phyloP scores from a whole-genome alignment of 37 sponge, comb jelly and placozoan genomes.

The Tethya wilhelma region DNA sequence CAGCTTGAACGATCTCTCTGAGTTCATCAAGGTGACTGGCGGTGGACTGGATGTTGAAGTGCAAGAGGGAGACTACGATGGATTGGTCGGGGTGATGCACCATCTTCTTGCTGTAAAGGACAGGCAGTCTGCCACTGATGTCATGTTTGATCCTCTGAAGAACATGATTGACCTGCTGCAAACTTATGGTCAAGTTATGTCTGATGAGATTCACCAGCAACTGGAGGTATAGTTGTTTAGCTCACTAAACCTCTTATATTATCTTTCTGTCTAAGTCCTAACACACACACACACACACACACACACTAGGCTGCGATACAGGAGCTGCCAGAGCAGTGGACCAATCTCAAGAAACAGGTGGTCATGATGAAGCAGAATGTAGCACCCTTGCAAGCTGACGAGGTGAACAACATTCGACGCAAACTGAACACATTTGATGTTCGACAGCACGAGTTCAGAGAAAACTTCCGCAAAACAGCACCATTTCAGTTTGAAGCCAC shows the following conservation, averaged over 20 bases:
- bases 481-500: slow-evolving; percentile 78
- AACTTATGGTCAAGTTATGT: slow-evolving; percentile 88
- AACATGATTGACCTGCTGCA: slow-evolving; percentile 91
- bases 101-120: slow-evolving; percentile 91
- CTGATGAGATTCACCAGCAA: slow-evolving; percentile 89
- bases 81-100: slow-evolving; percentile 84
- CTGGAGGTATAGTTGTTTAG: slow-evolving; percentile 39
- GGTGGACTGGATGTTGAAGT: slow-evolving; percentile 66
- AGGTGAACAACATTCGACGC: slow-evolving; percentile 82
- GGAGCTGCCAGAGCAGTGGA: slow-evolving; percentile 98
- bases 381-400: slow-evolving; percentile 95
- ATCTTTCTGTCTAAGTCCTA: background rate
- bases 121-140: slow-evolving; percentile 79
- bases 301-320: slow-evolving; percentile 11
- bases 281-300: no score
- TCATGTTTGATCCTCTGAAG: slow-evolving; percentile 98
- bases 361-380: slow-evolving; percentile 97
- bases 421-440: slow-evolving; percentile 94
- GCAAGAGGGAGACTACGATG: slow-evolving; percentile 94
- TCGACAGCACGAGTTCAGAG: slow-evolving; percentile 96
- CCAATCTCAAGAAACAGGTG: slow-evolving; percentile 90
- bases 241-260: background rate
- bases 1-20: slow-evolving; percentile 78
- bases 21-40: slow-evolving; percentile 75
- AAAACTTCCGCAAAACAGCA: slow-evolving; percentile 86